Base-by-base conservation (phyloP, 2,888 invertebrate species). In the Aromia moschata region DNA sequence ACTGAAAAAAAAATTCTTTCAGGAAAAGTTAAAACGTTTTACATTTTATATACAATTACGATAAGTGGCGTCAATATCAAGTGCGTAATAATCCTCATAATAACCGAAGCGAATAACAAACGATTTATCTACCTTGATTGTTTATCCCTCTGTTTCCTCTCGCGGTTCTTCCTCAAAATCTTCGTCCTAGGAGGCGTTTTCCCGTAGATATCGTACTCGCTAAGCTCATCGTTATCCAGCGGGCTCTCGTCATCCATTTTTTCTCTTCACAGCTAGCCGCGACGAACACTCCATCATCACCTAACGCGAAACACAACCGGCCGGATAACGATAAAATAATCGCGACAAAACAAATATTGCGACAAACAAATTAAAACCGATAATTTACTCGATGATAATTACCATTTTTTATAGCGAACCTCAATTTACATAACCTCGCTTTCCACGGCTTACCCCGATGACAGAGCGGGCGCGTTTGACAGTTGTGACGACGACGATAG, bases 151-250 rank as follows among this genome's bases (percentile, higher is more conserved):
- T 82, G 80, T 67, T 79, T 83, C 67, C 80, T 79, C 65, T 83
- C 83, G 20, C 82, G 80, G 66, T 81, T 81, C 66, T 83, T 83
- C 38, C 84, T 78, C 62, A 78, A 78, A 71, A 89, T 86, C 71
- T 90, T 85, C 46, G 91, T 89, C 65, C 92, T 84, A 0, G 92
- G 92, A n/a, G 92, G 92, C 40, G 92, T 92, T 74, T 86, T 87
- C 51, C 91, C 89, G 67, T 89, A 89, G 63, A 87, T 84, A 72
- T 91, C 92, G 71, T 83, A 85, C 60, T 83, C 80, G 52, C 79
- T 69, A 15, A 71, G 33, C 30, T 75, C 73, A 45, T 74, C 71
- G 54, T 69, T 71, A 15, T 72, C 70, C 20, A 67, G 16, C 41
- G 70, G 65, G 52, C 70, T 70, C 41, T 67, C 49, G 53, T 70